Base-by-base conservation (phyloP, 2,797 vertebrate genomes). In the Catostomus latipinnis region DNA sequence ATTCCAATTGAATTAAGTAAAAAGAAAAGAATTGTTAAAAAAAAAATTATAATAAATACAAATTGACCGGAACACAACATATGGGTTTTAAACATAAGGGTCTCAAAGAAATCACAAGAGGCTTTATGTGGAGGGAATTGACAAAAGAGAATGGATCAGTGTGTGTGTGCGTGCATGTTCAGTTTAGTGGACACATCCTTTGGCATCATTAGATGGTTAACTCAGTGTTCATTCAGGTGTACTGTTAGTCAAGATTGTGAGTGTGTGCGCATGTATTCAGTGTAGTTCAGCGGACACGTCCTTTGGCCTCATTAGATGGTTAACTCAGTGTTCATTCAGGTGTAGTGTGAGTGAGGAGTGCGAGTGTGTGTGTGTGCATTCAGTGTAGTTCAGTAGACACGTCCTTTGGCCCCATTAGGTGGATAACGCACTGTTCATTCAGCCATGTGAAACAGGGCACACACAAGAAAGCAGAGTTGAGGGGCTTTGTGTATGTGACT, bases 161-260 rank as follows among this genome's bases (percentile, higher is more conserved):
- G 65, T 58, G 45, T 62, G 50, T n/a, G 53, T 43, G 71, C 4
- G 10, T 12, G 16, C 68, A 53, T 66, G 34, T 34, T 34, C 34
- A 34, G 70, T 66, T 88, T 84, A 87, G 84, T 86, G 88, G 87
- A 90, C 87, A 89, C 53, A 77, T 88, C 87, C 87, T 85, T 83
- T 90, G 88, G 84, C 88, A 90, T 91, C 91, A 92, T 92, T 92
- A 93, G 91, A 89, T 93, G 90, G 87, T 91, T 92, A 90, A 92
- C 91, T 69, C 90, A 91, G 86, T 82, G 88, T 88, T 88, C 88
- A 90, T 87, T 90, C 88, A 90, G 83, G 61, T 63, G 68, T 78
- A 80, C 61, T 82, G 74, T 78, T 62, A 67, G 61, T 72, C 74
- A 61, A 54, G 74, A 66, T 68, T 77, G 68, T 65, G 67, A 76